A percentile compares a stretch with the other conserved stretches of the same genome.
Evolutionary conservation across 2,113 vertebrate species (phyloP).

Genomic region (Elaphurus davidianus): DNA sequence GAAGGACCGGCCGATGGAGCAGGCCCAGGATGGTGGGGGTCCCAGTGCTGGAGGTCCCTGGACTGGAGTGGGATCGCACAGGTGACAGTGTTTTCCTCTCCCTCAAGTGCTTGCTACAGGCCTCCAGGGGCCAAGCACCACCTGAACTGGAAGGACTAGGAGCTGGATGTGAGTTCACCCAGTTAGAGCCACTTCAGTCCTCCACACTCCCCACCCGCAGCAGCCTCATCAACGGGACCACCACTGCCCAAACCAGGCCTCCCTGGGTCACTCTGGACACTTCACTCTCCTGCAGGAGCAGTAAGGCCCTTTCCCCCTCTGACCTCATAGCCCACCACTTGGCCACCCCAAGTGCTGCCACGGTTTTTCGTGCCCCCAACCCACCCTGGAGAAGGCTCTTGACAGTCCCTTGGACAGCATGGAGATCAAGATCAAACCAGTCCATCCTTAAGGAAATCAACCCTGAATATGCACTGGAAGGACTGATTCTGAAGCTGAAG

Average conservation of each 20-base stretch:
- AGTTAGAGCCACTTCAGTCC: background rate
- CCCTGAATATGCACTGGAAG: background rate
- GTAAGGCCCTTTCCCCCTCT: too few relatives aligned
- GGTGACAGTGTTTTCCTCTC: too few relatives aligned
- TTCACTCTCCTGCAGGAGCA: background rate
- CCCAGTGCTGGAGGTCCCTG: background rate
- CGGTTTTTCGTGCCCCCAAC: accelerated
- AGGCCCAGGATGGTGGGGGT: background rate
- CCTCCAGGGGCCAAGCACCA: background rate
- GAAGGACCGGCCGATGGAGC: accelerated
- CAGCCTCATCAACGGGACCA: background rate
- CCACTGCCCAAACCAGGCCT: background rate
- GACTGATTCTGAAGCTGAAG: background rate
- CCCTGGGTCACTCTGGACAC: background rate
- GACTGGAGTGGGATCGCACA: background rate
- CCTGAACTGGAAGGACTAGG: background rate
- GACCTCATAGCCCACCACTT: background rate
- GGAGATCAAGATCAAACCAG: background rate
- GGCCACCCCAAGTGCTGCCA: background rate
- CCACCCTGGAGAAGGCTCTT: background rate
- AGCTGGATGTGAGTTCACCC: background rate
- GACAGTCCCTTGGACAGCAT: background rate
- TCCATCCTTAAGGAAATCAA: background rate
- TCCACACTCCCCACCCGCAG: accelerated
- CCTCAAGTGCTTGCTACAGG: background rate